Base-by-base conservation (phyloP, 2,888 invertebrate genomes). In the Drosophila affinis region DNA sequence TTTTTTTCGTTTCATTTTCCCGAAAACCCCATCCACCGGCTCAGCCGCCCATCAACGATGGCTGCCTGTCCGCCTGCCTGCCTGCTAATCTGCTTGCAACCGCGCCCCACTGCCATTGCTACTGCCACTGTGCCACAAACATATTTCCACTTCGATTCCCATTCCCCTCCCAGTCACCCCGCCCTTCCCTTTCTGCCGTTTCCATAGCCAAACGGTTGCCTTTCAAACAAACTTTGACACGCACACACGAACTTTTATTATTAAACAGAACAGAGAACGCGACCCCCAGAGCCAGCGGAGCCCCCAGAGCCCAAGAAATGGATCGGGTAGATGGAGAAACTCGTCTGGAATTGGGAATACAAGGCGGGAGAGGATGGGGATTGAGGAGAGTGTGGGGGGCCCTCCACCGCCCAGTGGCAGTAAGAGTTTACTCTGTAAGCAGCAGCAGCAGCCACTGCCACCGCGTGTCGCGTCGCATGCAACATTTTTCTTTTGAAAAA, bases 401-500 rank as follows among this genome's bases (percentile, higher is more conserved):
- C 53, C 74, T 39, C 53, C 53, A 14, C 7, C 39, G 39, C 39
- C 39, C 80, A 57, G 62, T 73, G 78, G 72, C 78, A 78, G 44
- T 62, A 62, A 47, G 65, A 68, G 79, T 86, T 39, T 39, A 39
- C 39, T 14, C 39, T 39, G 39, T 39, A n/a, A 82, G 87, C 85
- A 85, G 87, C 75, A 82, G 84, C 80, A 85, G 85, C 88, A 77
- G 79, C 82, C 58, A 58, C 76, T 74, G 39, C 39, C 39, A 59
- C 72, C 68, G 59, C 68, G 68, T 68, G 47, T 67, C 53, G 59
- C 68, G 79, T 82, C 83, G 79, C 84, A 84, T 87, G 86, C 85
- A 88, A 87, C 83, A 80, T 84, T 84, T 84, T 87, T 86, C 80
- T 82, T 90, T 90, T 90, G 90, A 90, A 87, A 90, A 90, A 90